Evolutionary conservation across 2,113 vertebrate genomes (phyloP).

Genomic region (Riparia riparia): DNA sequence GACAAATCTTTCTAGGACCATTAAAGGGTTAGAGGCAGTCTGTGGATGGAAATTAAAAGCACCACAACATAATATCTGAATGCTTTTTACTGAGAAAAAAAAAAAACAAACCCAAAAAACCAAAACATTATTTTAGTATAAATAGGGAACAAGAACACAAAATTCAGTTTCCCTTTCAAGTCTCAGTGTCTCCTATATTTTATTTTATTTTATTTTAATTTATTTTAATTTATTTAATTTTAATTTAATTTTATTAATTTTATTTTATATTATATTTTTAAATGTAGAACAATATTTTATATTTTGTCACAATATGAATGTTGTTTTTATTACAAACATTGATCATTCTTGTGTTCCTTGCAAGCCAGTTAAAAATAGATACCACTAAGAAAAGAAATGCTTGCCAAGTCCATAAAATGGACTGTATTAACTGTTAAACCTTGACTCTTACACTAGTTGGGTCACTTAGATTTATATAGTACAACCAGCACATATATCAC

Average conservation of each 20-base stretch:
- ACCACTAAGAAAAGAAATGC: background rate
- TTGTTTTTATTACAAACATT: background rate
- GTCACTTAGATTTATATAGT: background rate
- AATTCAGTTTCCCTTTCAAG: background rate
- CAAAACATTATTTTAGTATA: background rate
- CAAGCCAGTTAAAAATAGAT: background rate
- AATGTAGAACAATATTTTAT: background rate
- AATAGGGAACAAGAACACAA: background rate
- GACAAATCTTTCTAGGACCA: background rate
- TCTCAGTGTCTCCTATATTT: background rate
- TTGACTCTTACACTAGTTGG: background rate
- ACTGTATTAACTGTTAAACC: background rate
- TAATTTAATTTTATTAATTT: background rate
- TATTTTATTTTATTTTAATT: background rate
- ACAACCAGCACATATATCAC: background rate
- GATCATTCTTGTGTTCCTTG: background rate
- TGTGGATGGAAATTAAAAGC: background rate
- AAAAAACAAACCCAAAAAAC: background rate
- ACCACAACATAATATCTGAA: background rate
- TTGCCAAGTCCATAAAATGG: background rate
- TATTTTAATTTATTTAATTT: background rate
- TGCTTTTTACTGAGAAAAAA: background rate
- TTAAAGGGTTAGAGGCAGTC: background rate
- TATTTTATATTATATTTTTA: background rate
- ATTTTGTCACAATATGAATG: background rate